These are phyloP conservation scores for Pitangus sulphuratus DNA, from an alignment of 2,797 vertebrate species.

Conservation along the genomic window DNA sequence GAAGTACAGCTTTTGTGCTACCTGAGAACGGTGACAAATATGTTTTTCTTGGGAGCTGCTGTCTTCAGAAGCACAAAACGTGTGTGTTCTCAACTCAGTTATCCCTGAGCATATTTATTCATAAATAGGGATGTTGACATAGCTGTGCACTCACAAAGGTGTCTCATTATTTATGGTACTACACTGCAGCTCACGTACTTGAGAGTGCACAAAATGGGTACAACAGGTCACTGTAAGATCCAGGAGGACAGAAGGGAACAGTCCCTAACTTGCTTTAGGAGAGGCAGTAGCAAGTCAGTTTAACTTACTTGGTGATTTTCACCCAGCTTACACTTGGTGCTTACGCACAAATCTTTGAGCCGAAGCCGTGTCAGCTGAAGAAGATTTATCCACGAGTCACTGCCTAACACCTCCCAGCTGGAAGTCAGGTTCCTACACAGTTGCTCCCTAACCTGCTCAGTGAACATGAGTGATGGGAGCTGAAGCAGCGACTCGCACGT, in stretches of 20 bases:
- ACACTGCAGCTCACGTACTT: background rate
- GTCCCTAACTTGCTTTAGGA: background rate
- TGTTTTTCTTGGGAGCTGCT: background rate
- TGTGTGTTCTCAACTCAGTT: background rate
- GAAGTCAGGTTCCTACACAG: background rate
- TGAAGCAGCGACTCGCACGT: background rate
- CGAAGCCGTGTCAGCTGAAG: background rate
- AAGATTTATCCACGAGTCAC: background rate
- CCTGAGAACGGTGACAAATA: background rate
- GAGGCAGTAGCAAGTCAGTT: background rate
- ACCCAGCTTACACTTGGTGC: background rate
- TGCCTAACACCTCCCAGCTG: background rate
- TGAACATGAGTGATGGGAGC: background rate
- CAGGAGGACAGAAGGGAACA: background rate
- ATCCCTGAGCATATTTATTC: background rate
- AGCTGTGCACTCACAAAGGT: background rate
- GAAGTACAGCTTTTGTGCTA: background rate
- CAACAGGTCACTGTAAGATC: background rate
- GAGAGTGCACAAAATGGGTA: background rate
- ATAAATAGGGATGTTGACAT: background rate
- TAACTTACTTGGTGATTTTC: background rate
- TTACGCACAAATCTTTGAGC: background rate
- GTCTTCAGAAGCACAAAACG: background rate
- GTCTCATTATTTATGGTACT: background rate
- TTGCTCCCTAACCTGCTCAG: background rate